Conservation (phyloP, 2,113 vertebrate species). For the Embiotoca jacksoni region DNA sequence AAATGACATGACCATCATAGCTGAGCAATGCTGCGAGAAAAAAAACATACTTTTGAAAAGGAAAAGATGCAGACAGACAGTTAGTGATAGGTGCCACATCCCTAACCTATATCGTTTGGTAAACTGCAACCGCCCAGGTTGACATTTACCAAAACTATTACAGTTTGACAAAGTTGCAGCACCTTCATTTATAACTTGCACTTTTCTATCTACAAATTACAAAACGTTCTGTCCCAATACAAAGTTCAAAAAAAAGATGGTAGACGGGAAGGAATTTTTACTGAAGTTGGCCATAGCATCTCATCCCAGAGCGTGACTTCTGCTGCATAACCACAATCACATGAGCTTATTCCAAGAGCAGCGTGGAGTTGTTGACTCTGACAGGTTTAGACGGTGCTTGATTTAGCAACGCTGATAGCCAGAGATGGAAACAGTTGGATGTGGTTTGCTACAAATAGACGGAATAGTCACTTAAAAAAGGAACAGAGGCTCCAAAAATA, state of each 20-base stretch:
- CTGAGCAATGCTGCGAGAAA: conserved; percentile 28
- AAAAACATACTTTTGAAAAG: conserved; percentile 51
- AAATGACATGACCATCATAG: conserved; percentile 45
- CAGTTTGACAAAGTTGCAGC: conserved; percentile 11
- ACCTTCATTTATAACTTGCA: conserved; percentile 36
- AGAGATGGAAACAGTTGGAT: conserved; percentile 64
- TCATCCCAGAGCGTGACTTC: conserved; percentile 27
- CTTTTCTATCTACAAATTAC: conserved; percentile 47
- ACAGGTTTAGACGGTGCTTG: conserved; percentile 33
- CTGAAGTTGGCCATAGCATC: background rate
- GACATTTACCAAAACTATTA: conserved; percentile 40
- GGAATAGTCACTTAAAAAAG: conserved; percentile 66
- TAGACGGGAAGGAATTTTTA: no score
- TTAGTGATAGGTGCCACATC: conserved; percentile 57
- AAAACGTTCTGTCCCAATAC: background rate
- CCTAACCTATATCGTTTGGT: conserved; percentile 51
- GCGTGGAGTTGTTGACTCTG: conserved; percentile 14
- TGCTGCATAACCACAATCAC: conserved; percentile 58
- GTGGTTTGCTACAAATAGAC: conserved; percentile 61
- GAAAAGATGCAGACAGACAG: conserved; percentile 65
- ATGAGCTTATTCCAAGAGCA: conserved; percentile 44
- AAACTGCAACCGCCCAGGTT: conserved; percentile 18
- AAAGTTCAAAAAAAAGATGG: background rate
- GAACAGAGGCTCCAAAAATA: conserved; percentile 68
- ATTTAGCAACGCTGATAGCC: conserved; percentile 67